Base-by-base conservation (phyloP, 2,797 vertebrate species). In the Falco naumanni region DNA sequence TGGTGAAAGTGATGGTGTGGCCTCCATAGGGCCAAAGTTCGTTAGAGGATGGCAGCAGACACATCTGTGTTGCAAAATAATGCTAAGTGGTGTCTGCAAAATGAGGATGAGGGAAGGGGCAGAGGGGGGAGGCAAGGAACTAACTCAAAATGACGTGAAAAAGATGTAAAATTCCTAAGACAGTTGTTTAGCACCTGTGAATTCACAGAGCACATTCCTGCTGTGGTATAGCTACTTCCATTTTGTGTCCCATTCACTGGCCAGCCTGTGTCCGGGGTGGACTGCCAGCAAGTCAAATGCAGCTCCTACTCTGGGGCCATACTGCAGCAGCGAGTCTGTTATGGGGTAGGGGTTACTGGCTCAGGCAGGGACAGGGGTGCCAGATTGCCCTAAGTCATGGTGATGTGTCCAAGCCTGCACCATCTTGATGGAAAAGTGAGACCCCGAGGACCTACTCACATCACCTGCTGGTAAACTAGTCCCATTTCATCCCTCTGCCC, bases 311-410 rank as follows among this genome's bases (percentile, higher is more conserved):
- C 9, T 33, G 39, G 57, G 61, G 26, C 53, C 84, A 47, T 14
- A 17, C 14, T 0, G 1, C 63, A 60, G 83, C 54, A 43, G 16
- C 0, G 3, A 11, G 16, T 72, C 80, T 65, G 28, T 8, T 61
- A 13, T 29, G 37, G 37, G 37, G 8, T 28, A 11, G 37, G 24
- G 20, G 6, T 48, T 56, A 16, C 20, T 74, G 68, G 7, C 78
- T 77, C 43, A 20, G 34, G 5, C 11, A 47, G 54, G 53, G 25
- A 31, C 33, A 43, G 31, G 26, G 8, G 8, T 79, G 11, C 33
- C 69, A 69, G 33, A 18, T 51, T 51, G 50, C 29, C 48, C 13
- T 0, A 0, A 50, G 34, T 20, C 18, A 17, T 1, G 5, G 16
- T 28, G 14, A 24, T 13, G 8, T n/a, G 50, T 54, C 39, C 28